Evolutionary conservation across 1,140 invertebrate species (phyloP), one percentile per base, ranked within the genome.

Genomic region (Drosophila insularis): DNA sequence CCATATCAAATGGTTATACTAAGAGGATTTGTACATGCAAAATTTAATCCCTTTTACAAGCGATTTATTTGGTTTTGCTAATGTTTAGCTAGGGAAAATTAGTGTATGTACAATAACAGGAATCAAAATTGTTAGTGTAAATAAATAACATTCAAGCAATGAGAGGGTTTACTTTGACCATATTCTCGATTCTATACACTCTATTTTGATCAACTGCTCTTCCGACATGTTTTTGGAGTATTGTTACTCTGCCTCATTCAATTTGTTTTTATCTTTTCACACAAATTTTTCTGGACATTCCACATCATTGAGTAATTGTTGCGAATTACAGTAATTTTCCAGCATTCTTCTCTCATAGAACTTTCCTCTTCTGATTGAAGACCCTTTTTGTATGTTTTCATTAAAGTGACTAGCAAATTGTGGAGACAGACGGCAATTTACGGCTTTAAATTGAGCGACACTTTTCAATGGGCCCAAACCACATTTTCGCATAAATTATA

Each of bases 401-500:
- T 60, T 68, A 67, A 66, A 76, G 62, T 31, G 19, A 61, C 76
- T 61, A 68, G 11, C 3, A 10, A 21, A 46, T 6, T 68, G 63
- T 39, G 40, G 35, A 72, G 54, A 32, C 32, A 67, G 43, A 67
- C 31, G 27, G 32, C 64, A 66, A 79, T 75, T 75, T 67, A 63
- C 37, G 50, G 71, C 40, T 50, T 43, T 66, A 62, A 64, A 67
- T 70, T 69, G 64, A 66, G 58, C 63, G 59, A 80, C 53, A 71
- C 63, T 65, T 53, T 53, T 56, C 61, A 63, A 60, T 65, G 61
- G 58, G 62, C 65, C 40, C 71, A 55, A 74, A 50, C 67, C 66
- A 63, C 64, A 84, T 80, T 67, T 66, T 79, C 78, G 80, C 80
- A 85, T 84, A 84, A 80, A 85, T 84, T 80, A 85, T 80, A 85